Conservation (phyloP, 2,113 vertebrate species). For the Todiramphus saurophagus region DNA sequence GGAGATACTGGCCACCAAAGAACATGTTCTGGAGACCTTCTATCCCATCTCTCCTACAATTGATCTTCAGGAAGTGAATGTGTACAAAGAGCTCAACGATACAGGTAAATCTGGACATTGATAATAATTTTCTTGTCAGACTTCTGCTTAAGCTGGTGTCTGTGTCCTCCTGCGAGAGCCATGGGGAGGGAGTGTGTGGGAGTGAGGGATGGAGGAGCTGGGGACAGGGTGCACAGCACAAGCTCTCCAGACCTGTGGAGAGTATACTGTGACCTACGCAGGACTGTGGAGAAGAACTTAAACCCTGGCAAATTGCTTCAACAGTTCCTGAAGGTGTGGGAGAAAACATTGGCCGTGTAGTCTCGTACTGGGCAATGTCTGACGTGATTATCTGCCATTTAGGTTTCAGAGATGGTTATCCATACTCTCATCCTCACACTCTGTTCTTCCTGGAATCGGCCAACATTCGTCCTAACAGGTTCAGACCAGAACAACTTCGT, state of each 20-base stretch:
- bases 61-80: conserved; percentile 82
- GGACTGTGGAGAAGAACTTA: background rate
- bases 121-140: background rate
- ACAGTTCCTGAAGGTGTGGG: background rate
- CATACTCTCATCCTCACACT: conserved; percentile 85
- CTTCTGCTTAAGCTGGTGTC: background rate
- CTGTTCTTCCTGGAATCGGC: conserved; percentile 79
- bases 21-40: conserved; percentile 82
- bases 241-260: background rate
- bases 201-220: background rate
- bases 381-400: background rate
- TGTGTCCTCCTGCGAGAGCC: background rate
- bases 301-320: background rate
- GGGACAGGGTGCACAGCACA: background rate
- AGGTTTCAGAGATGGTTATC: conserved; percentile 84
- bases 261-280: background rate
- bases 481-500: conserved; percentile 80
- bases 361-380: background rate
- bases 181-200: background rate
- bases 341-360: background rate
- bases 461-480: conserved; percentile 25
- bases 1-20: conserved; percentile 79
- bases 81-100: conserved; percentile 78
- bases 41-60: conserved; percentile 89
- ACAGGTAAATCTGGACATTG: conserved; percentile 68